These are phyloP conservation scores for Agrilus planipennis DNA, from an alignment of 1,140 invertebrate genomes.

Conservation along the genomic window DNA sequence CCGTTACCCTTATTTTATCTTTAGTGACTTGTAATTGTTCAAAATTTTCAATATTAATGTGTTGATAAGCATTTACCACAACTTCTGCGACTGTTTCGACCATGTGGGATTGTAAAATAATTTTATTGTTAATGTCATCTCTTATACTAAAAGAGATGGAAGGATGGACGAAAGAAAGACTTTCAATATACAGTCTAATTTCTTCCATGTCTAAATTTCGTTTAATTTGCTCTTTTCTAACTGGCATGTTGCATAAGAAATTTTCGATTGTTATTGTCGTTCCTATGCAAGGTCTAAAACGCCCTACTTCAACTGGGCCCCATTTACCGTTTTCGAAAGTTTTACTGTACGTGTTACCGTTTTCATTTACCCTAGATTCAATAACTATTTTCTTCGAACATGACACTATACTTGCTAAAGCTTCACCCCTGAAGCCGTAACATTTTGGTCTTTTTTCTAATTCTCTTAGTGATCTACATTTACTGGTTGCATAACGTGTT, in stretches of 20 bases:
- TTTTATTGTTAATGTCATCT: conserved; percentile 44
- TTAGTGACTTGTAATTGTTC: conserved; percentile 38
- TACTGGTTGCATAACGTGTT: conserved; percentile 49
- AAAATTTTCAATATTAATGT: conserved; percentile 34
- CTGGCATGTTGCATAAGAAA: conserved; percentile 49
- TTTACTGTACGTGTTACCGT: conserved; percentile 37
- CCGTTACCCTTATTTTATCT: conserved; percentile 40
- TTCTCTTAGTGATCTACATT: conserved; percentile 40
- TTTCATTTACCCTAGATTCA: conserved; percentile 34
- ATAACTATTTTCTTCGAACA: conserved; percentile 43
- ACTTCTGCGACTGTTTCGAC: conserved; percentile 38
- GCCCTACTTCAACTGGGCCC: conserved; percentile 8
- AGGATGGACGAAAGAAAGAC: conserved; percentile 45
- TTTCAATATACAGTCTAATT: conserved; percentile 42
- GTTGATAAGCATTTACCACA: conserved; percentile 39
- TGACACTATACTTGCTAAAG: conserved; percentile 46
- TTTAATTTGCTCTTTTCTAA: conserved; percentile 43
- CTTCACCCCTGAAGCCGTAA: conserved; percentile 53
- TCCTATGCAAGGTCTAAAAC: conserved; percentile 39
- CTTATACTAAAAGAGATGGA: conserved; percentile 45
- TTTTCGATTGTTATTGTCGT: conserved; percentile 51
- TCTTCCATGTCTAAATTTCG: conserved; percentile 42
- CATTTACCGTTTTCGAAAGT: conserved; percentile 27
- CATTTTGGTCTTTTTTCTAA: conserved; percentile 38
- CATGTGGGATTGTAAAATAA: conserved; percentile 44